Evolutionary conservation across 2,797 vertebrate species (phyloP), one percentile per base, ranked within the genome.

Genomic region (Sardinella longiceps): DNA sequence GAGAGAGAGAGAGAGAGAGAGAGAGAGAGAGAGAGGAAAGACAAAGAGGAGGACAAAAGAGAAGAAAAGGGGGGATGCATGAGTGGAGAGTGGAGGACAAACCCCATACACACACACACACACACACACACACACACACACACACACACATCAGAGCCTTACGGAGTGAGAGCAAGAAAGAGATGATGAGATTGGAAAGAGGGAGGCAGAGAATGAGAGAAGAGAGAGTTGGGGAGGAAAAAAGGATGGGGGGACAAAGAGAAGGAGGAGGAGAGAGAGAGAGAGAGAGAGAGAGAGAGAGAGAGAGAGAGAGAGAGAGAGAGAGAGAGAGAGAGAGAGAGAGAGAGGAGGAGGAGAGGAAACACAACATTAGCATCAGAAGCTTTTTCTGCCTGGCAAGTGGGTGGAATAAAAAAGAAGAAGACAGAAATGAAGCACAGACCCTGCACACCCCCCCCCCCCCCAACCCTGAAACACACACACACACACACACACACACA

Each of bases 181-280:
- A 60, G 56, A 25, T n/a, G 56, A 60, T 60, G 56, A 60, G 56
- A 60, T 60, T 60, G 56, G n/a, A 60, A 60, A 60, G 23, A 60
- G 5, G 6, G 56, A 25, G 6, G 43, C 5, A 56, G 53, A n/a
- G n/a, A 43, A 43, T 43, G 43, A 4, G 43, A n/a, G n/a, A 56
- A 18, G 7, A 56, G 51, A 56, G 58, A 63, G 58, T n/a, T 25
- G 25, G n/a, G 5, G 20, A 25, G n/a, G 58, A 25, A 63, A 5
- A 63, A n/a, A n/a, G n/a, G n/a, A n/a, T n/a, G n/a, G n/a, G n/a
- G n/a, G n/a, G n/a, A n/a, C n/a, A n/a, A n/a, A n/a, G n/a, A n/a
- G n/a, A n/a, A n/a, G n/a, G n/a, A n/a, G n/a, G 58, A n/a, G 1
- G 58, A n/a, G 58, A 25, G 25, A 25, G n/a, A 25, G 58, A 1